Conservation (phyloP, 2,888 invertebrate genomes). For the Amphipoea lucens region DNA sequence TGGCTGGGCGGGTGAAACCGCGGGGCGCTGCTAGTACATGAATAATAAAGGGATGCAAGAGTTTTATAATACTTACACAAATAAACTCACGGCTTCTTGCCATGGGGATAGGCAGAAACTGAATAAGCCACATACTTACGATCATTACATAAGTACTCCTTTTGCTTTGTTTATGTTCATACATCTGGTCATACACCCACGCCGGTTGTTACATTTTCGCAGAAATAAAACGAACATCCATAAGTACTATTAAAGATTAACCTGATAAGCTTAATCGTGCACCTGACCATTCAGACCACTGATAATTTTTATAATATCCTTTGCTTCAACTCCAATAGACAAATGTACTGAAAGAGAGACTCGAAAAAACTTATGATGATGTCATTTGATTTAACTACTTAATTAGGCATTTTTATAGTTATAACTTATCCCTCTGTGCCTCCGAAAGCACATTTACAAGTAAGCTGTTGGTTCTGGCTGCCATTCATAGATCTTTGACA, state of each 20-base stretch:
- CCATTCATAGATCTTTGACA: background rate
- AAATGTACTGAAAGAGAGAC: background rate
- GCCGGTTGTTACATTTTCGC: background rate
- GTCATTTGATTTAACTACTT: background rate
- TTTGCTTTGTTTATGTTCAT: background rate
- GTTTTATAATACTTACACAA: background rate
- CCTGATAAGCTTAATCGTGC: background rate
- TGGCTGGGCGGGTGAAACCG: no score
- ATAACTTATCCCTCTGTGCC: background rate
- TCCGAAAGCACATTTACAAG: background rate
- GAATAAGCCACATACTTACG: background rate
- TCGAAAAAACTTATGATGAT: background rate
- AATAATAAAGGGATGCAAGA: no score
- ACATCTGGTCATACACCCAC: background rate
- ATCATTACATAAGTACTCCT: background rate
- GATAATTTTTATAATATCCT: slow-evolving; percentile 5
- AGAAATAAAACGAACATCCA: background rate
- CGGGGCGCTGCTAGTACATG: no score
- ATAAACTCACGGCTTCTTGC: background rate
- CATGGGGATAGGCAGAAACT: background rate
- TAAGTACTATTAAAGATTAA: slow-evolving; percentile 1
- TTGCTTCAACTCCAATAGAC: background rate
- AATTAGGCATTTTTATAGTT: background rate
- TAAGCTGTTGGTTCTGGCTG: background rate
- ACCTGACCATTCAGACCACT: slow-evolving; percentile 10